Evolutionary conservation across 2,888 invertebrate genomes (phyloP), one percentile per base, ranked within the genome.

Genomic region (Pimpla rufipes): DNA sequence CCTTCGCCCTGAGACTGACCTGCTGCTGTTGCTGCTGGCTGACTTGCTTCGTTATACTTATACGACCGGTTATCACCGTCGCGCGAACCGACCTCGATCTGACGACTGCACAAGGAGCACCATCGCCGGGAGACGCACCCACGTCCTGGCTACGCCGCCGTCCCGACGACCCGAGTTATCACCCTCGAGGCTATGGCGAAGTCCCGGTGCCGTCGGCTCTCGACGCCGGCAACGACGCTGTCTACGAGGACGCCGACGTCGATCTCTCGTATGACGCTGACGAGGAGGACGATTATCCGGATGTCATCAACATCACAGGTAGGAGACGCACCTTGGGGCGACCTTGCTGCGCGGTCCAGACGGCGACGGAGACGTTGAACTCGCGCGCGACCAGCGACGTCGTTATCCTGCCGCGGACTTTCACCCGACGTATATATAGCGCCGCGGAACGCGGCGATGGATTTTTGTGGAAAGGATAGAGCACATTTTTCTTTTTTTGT

Each of bases 301-400:
- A 93, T 82, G 55, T 55, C 55, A 87, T 87, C 85, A 94, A 94
- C 89, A 86, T 91, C 86, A 93, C 94, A 89, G 93, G 94, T 94
- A 91, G 84, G 83, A 7, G 3, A 29, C 7, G 47, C 1, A 40
- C 8, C 35, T 11, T 16, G 29, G 11, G 13, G 37, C 13, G 47
- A 50, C 35, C 18, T n/a, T 6, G n/a, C 23, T 11, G 16, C 23
- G 7, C 21, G 18, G 40, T 18, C 16, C 3, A 52, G 0, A 21
- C 13, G 8, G 18, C 1, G 52, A 29, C n/a, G 18, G 18, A 76
- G 66, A 66, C 79, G 45, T 75, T 83, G 47, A 71, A 79, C 75
- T 59, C 75, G 29, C 2, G 29, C 29, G 29, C 29, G 29, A 5
- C 29, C 3, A 29, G 29, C 7, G 8, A 35, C 16, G 59, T 59